Base-by-base conservation (phyloP, 2,797 vertebrate species). In the Parotocinclus haroldoi region DNA sequence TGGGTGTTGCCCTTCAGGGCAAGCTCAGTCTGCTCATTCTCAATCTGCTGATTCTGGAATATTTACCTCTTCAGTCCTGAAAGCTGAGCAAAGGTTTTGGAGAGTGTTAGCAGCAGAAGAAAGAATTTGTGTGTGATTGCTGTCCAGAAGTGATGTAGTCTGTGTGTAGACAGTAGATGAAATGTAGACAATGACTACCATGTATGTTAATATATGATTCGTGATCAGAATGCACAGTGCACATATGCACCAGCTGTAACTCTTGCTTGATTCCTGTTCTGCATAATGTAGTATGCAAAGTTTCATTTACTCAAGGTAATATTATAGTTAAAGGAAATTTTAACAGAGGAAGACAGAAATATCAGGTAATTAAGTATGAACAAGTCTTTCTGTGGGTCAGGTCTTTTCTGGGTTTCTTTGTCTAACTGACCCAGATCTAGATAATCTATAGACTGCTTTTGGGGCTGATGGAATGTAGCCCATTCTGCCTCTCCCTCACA, bases 381-480 rank as follows among this genome's bases (percentile, higher is more conserved):
- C 48, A 42, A 7, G 19, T 64, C 70, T 79, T 73, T 79, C 79
- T 68, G 51, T 58, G 78, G 69, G 74, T 73, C 54, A 27, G 27
- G 59, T 53, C 78, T 74, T 63, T 80, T 74, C 49, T 13, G 70
- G 53, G 56, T 62, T 76, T 63, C 78, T 84, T 74, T 19, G 69
- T 86, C 84, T 85, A 80, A 71, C 69, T 85, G 83, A 63, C 84
- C 81, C 78, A 86, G 76, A 84, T 86, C 65, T 76, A 58, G 71
- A 68, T 74, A 71, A 49, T 60, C 63, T 66, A 72, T 71, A 64
- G 72, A 69, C 48, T 19, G 62, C 66, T 69, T 63, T 52, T 38
- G 63, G 55, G 59, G 44, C 60, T 67, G 58, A 74, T 76, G 50
- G 60, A 71, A 67, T 56, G 1, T 44, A 0, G 69, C 55, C 68